Percentiles rank a stretch among this genome's conserved stretches.
Evolutionary conservation across 2,888 invertebrate genomes (phyloP).

Genomic region (Tethea ocularis): DNA sequence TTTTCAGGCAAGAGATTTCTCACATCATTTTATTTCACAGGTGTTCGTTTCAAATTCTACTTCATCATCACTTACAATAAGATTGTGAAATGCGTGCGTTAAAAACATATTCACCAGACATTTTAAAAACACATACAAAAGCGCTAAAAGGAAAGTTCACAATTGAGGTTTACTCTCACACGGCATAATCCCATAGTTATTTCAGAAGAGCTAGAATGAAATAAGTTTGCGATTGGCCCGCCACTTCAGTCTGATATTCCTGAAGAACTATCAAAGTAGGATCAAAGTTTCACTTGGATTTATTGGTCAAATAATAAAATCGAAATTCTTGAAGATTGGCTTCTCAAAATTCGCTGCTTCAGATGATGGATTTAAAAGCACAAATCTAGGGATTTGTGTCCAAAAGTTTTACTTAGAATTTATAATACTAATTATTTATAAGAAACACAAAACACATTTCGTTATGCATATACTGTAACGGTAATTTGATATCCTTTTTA

Average conservation of each 20-base stretch:
- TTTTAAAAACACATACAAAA: neutral
- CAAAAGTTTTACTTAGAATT: too few species aligned
- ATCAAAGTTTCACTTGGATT: constrained; percentile 17
- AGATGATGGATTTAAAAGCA: neutral
- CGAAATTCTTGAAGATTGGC: neutral
- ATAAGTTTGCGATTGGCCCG: constrained; percentile 11
- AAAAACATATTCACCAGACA: neutral
- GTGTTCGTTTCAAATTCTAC: neutral
- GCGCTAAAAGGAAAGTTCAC: neutral
- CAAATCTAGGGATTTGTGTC: too few species aligned
- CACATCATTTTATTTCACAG: too few species aligned
- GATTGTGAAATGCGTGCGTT: neutral
- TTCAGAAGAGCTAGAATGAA: constrained; percentile 16
- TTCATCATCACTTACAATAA: neutral
- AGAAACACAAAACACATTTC: too few species aligned
- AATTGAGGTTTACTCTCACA: neutral
- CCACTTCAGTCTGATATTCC: constrained; percentile 2
- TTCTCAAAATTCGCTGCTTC: neutral
- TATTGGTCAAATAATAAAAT: constrained; percentile 16
- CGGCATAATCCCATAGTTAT: constrained; percentile 11
- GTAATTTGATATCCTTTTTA: too few species aligned
- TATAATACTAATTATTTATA: too few species aligned
- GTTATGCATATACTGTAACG: too few species aligned
- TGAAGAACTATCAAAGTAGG: constrained; percentile 5
- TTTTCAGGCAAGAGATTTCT: neutral